These are phyloP conservation scores for Monopis laevigella DNA, from an alignment of 2,888 invertebrate species.

Conservation along the genomic window DNA sequence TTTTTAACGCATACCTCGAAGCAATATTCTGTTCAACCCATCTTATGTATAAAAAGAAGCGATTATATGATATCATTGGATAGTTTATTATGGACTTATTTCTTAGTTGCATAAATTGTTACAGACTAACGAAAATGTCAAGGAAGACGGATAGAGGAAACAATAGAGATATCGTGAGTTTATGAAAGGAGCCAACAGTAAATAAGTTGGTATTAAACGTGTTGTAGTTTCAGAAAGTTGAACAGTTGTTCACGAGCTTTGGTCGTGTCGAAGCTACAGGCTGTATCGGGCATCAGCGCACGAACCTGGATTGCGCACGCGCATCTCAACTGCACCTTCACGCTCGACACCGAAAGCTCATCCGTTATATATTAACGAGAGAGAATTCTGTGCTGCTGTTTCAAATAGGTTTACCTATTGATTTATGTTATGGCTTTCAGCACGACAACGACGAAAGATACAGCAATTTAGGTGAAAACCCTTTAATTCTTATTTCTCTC, in stretches of 20 bases:
- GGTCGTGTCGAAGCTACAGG: constrained; percentile 45
- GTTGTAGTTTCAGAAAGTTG: constrained; percentile 8
- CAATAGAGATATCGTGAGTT: not conserved
- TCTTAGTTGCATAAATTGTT: no score
- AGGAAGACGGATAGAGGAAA: not conserved
- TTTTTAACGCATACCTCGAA: no score
- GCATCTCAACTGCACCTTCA: constrained; percentile 19
- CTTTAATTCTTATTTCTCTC: no score
- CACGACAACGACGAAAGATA: no score
- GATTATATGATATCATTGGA: no score
- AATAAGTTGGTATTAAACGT: not conserved
- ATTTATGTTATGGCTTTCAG: no score
- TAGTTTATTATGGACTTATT: no score
- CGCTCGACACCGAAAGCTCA: constrained; percentile 21
- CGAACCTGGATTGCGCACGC: constrained; percentile 32
- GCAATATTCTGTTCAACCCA: no score
- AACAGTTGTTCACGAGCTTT: constrained; percentile 33
- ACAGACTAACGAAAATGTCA: no score
- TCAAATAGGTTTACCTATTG: not conserved
- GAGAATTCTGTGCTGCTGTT: no score
- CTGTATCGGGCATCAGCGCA: constrained; percentile 51
- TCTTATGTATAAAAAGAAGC: no score
- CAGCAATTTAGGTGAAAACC: no score
- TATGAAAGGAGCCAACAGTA: not conserved
- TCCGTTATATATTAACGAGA: constrained; percentile 26